phyloP scores from a whole-genome alignment of 2,888 invertebrate genomes.

The Rhagophthalmus giganteus region DNA sequence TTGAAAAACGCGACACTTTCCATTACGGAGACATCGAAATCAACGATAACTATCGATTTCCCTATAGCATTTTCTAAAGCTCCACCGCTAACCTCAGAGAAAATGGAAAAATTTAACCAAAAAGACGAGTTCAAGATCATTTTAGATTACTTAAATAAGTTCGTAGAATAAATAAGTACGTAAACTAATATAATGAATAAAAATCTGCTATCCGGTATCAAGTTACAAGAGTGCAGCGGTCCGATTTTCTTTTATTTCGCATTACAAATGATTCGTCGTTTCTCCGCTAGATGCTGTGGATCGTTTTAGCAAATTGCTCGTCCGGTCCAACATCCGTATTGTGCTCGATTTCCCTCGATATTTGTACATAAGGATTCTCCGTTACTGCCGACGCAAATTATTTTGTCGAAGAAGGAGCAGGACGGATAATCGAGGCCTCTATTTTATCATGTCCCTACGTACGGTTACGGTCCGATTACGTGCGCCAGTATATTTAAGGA shows the following conservation, averaged over 20 bases:
- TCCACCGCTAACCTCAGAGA: too few relatives aligned
- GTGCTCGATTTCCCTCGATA: constrained; percentile 38
- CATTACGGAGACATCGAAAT: too few relatives aligned
- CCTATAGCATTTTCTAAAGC: too few relatives aligned
- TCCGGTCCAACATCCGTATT: constrained; percentile 40
- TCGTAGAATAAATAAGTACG: background rate
- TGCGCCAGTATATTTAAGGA: constrained; percentile 3
- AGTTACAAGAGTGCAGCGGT: constrained; percentile 39
- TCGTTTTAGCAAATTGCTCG: constrained; percentile 49
- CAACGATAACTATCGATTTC: too few relatives aligned
- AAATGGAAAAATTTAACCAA: too few relatives aligned
- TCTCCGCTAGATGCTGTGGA: constrained; percentile 39
- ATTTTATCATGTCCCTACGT: background rate
- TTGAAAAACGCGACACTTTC: too few relatives aligned
- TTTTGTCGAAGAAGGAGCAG: background rate
- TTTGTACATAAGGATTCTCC: constrained; percentile 13
- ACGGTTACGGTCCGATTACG: constrained; percentile 7
- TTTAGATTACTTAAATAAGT: too few relatives aligned
- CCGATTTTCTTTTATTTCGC: constrained; percentile 44
- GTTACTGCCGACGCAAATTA: background rate
- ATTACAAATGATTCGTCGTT: constrained; percentile 40
- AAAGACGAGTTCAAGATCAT: too few relatives aligned
- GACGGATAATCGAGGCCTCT: constrained; percentile 1
- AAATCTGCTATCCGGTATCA: constrained; percentile 26
- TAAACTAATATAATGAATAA: constrained; percentile 19